Evolutionary conservation across 2,888 invertebrate genomes (phyloP).

Genomic region (Mythimna pallens): DNA sequence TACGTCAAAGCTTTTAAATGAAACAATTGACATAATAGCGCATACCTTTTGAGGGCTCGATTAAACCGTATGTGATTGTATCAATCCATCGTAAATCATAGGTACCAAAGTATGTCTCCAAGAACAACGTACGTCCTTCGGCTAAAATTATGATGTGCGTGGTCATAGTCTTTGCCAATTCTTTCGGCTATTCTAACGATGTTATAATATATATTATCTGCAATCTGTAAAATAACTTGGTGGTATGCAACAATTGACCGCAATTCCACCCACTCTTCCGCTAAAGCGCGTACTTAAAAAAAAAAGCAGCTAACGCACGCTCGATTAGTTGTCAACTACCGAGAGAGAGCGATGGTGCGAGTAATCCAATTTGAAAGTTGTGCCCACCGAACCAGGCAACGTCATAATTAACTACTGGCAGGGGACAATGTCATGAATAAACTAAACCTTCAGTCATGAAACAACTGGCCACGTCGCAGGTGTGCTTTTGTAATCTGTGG

Average conservation of each 20-base stretch:
- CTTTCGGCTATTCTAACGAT: not conserved
- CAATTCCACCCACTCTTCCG: constrained; percentile 3
- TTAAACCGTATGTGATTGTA: no score
- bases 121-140: not conserved
- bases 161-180: not conserved
- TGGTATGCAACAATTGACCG: constrained; percentile 1
- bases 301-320: constrained; percentile 47
- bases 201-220: not conserved
- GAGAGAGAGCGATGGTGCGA: constrained; percentile 73
- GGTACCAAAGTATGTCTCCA: no score
- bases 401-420: constrained; percentile 83
- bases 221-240: not conserved
- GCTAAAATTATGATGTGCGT: not conserved
- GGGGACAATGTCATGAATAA: constrained; percentile 81
- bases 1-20: not conserved
- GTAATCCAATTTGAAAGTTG: constrained; percentile 85
- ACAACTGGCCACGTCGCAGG: constrained; percentile 51
- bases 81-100: not conserved
- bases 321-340: constrained; percentile 67
- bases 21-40: not conserved
- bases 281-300: constrained; percentile 51
- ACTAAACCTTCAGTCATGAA: constrained; percentile 72
- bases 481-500: constrained; percentile 45
- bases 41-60: not conserved
- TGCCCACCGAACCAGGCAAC: constrained; percentile 70